These are phyloP conservation scores for Balaenoptera acutorostrata DNA, from an alignment of 2,113 vertebrate genomes.

Conservation along the genomic window DNA sequence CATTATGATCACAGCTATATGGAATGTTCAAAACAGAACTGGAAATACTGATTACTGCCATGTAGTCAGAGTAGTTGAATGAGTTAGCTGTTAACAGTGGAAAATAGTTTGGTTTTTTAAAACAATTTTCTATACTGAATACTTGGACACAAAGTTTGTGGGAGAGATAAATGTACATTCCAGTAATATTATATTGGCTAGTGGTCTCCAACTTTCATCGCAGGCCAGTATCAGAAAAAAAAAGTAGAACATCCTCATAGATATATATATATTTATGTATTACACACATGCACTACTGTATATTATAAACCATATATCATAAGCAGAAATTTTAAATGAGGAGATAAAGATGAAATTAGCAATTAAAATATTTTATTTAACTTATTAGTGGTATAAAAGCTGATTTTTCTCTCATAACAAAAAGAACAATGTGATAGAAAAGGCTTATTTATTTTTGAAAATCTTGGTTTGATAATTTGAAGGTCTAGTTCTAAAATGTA, in stretches of 20 bases:
- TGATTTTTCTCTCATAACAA: not conserved
- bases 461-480: not conserved
- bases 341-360: not conserved
- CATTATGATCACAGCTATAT: not conserved
- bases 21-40: not conserved
- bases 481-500: not conserved
- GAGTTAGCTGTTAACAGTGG: not conserved
- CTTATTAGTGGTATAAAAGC: not conserved
- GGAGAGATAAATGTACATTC: not conserved
- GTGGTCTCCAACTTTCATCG: not conserved
- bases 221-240: not conserved
- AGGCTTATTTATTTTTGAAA: not conserved
- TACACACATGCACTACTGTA: not conserved
- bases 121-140: not conserved
- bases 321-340: not conserved
- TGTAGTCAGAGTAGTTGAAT: not conserved
- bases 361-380: slow-evolving; percentile 7
- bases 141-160: not conserved
- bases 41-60: not conserved
- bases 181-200: not conserved
- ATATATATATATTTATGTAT: not conserved
- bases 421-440: not conserved
- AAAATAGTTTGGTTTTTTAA: not conserved
- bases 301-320: not conserved
- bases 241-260: not conserved